Percentiles rank a stretch among this genome's conserved stretches.
These are phyloP conservation scores for Panurus biarmicus DNA, from an alignment of 2,113 vertebrate species.

Conservation along the genomic window DNA sequence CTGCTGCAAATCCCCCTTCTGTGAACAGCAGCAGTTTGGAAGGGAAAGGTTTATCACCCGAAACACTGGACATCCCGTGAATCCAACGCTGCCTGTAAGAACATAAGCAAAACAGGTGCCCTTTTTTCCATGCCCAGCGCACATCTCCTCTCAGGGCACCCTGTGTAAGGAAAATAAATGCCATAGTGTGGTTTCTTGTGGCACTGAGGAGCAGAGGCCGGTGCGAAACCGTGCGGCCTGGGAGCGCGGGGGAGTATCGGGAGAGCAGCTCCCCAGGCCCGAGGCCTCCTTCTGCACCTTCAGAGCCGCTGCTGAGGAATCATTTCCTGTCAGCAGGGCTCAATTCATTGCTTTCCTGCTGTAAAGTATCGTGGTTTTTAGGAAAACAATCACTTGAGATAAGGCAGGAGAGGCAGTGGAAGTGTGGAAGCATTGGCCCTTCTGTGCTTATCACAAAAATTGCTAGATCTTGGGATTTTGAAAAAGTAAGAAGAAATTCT, in stretches of 20 bases:
- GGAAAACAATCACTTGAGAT: neutral
- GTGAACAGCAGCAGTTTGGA: neutral
- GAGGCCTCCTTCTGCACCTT: neutral
- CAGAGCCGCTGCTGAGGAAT: neutral
- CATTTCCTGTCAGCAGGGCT: neutral
- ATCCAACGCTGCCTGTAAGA: neutral
- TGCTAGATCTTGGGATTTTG: neutral
- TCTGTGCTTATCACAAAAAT: neutral
- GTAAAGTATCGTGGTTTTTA: neutral
- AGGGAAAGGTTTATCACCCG: neutral
- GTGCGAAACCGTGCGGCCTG: fast-evolving
- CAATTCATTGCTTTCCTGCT: neutral
- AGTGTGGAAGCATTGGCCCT: neutral
- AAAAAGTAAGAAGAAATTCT: neutral
- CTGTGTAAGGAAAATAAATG: neutral
- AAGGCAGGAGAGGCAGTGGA: neutral
- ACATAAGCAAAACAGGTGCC: neutral
- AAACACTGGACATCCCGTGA: fast-evolving
- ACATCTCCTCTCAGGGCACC: neutral
- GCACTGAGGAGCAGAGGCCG: fast-evolving
- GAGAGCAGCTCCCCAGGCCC: neutral
- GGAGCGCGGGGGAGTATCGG: neutral
- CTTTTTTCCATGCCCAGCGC: fast-evolving
- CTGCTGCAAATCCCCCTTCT: neutral
- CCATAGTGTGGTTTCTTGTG: neutral